These are phyloP conservation scores for Chrysolina oricalcia DNA, from an alignment of 2,888 invertebrate genomes.

Conservation along the genomic window DNA sequence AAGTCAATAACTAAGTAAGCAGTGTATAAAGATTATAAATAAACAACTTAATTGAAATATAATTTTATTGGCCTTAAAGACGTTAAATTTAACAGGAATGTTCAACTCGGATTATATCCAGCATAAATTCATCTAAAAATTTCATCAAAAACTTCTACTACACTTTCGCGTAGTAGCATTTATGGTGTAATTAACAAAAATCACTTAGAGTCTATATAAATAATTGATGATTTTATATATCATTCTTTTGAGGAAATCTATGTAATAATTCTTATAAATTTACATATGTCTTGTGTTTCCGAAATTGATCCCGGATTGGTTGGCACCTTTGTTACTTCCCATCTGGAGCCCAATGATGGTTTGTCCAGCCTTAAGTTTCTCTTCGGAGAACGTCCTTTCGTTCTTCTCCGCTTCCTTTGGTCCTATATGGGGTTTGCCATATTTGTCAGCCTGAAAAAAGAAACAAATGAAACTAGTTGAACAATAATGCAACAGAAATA, in stretches of 20 bases:
- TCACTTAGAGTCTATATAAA: neutral
- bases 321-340: conserved; percentile 98
- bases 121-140: conserved; percentile 5
- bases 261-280: conserved; percentile 60
- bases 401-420: conserved; percentile 98
- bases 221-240: neutral
- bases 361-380: conserved; percentile 94
- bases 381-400: conserved; percentile 93
- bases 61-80: conserved; percentile 47
- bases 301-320: conserved; percentile 96
- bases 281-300: conserved; percentile 98
- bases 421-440: conserved; percentile 91
- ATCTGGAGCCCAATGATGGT: conserved; percentile 96
- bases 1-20: too few species aligned
- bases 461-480: neutral
- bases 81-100: conserved; percentile 48
- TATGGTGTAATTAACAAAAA: conserved; percentile 12
- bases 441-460: conserved; percentile 80
- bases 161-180: neutral
- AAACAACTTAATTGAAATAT: conserved; percentile 15
- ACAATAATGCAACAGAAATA: too few species aligned
- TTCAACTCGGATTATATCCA: conserved; percentile 44
- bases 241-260: conserved; percentile 6
- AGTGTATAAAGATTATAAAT: neutral
- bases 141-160: conserved; percentile 11